phyloP scores from a whole-genome alignment of 92 coral and sea anemone genomes.

The Phenganax subtilis region DNA sequence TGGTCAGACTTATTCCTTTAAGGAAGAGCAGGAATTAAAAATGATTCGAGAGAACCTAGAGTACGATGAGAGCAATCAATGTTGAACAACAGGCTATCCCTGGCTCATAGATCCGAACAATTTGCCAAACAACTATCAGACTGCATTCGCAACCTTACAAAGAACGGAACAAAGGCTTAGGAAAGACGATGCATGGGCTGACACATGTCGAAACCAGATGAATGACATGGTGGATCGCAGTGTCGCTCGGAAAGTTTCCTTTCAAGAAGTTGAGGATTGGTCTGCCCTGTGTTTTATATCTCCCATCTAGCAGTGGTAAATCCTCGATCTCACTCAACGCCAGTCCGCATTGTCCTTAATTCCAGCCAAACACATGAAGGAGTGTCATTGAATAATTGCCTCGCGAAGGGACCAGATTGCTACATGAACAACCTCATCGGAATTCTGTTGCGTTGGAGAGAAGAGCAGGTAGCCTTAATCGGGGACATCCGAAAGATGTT shows the following conservation, averaged over 20 bases:
- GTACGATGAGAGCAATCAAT: slow-evolving; percentile 48
- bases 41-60: slow-evolving; percentile 54
- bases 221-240: slow-evolving; percentile 53
- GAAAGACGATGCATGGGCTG: slow-evolving; percentile 48
- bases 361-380: slow-evolving; percentile 38
- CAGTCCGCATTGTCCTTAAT: slow-evolving; percentile 56
- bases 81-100: slow-evolving; percentile 65
- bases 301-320: slow-evolving; percentile 59
- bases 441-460: too few species aligned
- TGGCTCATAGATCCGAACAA: slow-evolving; percentile 52
- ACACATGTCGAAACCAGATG: slow-evolving; percentile 50
- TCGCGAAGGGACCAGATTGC: too few species aligned
- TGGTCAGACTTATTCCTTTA: slow-evolving; percentile 20
- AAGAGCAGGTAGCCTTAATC: too few species aligned
- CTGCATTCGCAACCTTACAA: slow-evolving; percentile 49
- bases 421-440: too few species aligned
- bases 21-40: slow-evolving; percentile 58
- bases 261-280: slow-evolving; percentile 47
- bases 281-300: slow-evolving; percentile 49
- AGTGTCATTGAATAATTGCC: slow-evolving; percentile 1
- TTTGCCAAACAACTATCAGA: slow-evolving; percentile 53
- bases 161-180: slow-evolving; percentile 51
- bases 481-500: too few species aligned
- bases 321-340: slow-evolving; percentile 51
- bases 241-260: slow-evolving; percentile 51